Base-by-base conservation (phyloP, 1,140 invertebrate species). In the Rhynchophorus ferrugineus region DNA sequence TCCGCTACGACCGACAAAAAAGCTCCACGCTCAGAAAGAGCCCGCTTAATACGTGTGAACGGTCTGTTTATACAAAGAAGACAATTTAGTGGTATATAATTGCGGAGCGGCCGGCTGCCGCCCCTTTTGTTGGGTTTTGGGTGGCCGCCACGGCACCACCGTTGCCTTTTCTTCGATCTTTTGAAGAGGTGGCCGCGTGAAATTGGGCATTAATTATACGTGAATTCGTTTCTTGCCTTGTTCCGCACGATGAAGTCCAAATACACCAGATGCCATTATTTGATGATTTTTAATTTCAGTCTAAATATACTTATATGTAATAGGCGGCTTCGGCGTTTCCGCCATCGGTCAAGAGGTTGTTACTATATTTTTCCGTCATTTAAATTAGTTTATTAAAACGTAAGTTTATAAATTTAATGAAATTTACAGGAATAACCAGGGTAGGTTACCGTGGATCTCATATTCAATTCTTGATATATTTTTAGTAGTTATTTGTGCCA, bases 151-250 rank as follows among this genome's bases (percentile, higher is more conserved):
- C 24, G 35, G 14, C 24, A 21, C 33, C 22, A 42, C 37, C 39
- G 45, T 36, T 22, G 21, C 41, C 36, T 34, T 17, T 38, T 13
- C 38, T 46, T 46, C 35, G 33, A 14, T 19, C 35, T 42, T 46
- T 46, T 47, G 46, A 34, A 47, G 35, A 52, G 42, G 51, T 43
- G 20, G 45, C 44, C 56, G 52, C 51, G 46, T 54, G 49, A 57
- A 57, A 57, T 57, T 49, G 51, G 42, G 51, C 56, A 49, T 54
- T 57, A 57, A 57, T 57, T 57, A 57, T 53, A 41, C 36, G 24
- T 44, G 51, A 54, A 37, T 54, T 37, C 19, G 36, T 57, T 54
- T 57, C 42, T 41, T 48, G 17, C 20, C 43, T 22, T 52, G 44
- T 43, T 41, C 38, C 20, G 24, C 50, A 47, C 35, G 34, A 29